These are phyloP conservation scores for Dryococelus australis DNA, from an alignment of 2,888 invertebrate genomes.

Conservation along the genomic window DNA sequence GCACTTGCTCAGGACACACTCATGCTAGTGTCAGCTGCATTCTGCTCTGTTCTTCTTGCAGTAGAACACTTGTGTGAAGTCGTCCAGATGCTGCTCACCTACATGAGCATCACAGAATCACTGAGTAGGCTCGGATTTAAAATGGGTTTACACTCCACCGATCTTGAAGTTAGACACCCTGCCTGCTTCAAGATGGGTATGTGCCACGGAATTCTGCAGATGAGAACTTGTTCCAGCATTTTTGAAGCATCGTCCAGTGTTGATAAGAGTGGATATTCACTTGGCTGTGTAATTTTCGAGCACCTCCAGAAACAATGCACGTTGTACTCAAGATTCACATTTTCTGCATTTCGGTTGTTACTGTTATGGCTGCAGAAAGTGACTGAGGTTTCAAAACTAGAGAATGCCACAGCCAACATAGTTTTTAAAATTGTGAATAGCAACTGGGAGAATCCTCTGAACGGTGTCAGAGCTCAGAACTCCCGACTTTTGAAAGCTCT, in stretches of 20 bases:
- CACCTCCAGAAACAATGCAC: constrained; percentile 12
- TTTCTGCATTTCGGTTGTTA: constrained; percentile 32
- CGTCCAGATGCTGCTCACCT: neutral
- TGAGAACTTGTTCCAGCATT: neutral
- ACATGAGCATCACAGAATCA: neutral
- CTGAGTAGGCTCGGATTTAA: neutral
- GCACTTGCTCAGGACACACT: constrained; percentile 34
- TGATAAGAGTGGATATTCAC: neutral
- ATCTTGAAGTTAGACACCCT: constrained; percentile 28
- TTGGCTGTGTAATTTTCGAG: constrained; percentile 24
- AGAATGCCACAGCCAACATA: neutral
- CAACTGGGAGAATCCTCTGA: constrained; percentile 69
- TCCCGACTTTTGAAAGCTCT: constrained; percentile 59
- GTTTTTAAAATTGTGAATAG: constrained; percentile 38
- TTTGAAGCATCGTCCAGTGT: neutral
- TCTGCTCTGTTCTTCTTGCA: constrained; percentile 33
- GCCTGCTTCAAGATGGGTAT: constrained; percentile 34
- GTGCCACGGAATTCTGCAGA: constrained; percentile 37
- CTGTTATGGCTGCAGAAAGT: constrained; percentile 28
- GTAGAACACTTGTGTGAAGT: neutral
- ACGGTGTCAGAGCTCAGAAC: constrained; percentile 65
- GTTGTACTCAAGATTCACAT: constrained; percentile 29
- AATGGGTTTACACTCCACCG: neutral
- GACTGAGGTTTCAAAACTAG: neutral
- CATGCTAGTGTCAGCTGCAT: constrained; percentile 39